Conservation (phyloP, 2,888 invertebrate species). For the Caenorhabditis sp. region DNA sequence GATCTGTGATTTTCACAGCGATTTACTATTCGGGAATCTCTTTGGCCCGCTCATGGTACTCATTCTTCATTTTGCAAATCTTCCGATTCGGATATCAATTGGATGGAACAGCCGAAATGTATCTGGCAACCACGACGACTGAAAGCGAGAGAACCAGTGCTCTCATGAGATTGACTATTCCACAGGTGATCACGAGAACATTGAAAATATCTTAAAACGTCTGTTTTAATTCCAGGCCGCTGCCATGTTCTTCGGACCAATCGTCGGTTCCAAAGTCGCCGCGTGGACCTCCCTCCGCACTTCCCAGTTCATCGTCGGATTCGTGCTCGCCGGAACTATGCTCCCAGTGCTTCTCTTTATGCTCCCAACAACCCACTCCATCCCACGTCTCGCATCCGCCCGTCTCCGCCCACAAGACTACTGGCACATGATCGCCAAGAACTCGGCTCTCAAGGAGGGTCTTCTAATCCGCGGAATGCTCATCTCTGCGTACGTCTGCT, state of each 20-base stretch:
- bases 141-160: slow-evolving; percentile 82
- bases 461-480: slow-evolving; percentile 79
- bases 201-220: not conserved
- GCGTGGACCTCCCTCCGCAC: slow-evolving; percentile 79
- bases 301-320: slow-evolving; percentile 77
- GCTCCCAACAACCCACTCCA: slow-evolving; percentile 82
- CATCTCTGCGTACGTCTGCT: slow-evolving; percentile 82
- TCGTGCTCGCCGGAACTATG: slow-evolving; percentile 73
- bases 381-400: slow-evolving; percentile 81
- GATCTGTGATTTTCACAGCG: slow-evolving; percentile 78
- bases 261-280: slow-evolving; percentile 80
- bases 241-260: slow-evolving; percentile 79
- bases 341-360: slow-evolving; percentile 79
- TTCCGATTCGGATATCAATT: slow-evolving; percentile 82
- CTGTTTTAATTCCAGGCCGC: slow-evolving; percentile 67
- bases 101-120: slow-evolving; percentile 83
- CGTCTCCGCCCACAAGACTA: slow-evolving; percentile 82
- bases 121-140: slow-evolving; percentile 82
- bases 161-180: slow-evolving; percentile 80
- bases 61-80: slow-evolving; percentile 81
- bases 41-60: slow-evolving; percentile 74
- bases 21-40: slow-evolving; percentile 81
- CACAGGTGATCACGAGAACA: slow-evolving; percentile 69
- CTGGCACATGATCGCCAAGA: slow-evolving; percentile 80
- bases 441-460: slow-evolving; percentile 75